phyloP scores from a whole-genome alignment of 2,797 vertebrate species.

The Furcifer pardalis region DNA sequence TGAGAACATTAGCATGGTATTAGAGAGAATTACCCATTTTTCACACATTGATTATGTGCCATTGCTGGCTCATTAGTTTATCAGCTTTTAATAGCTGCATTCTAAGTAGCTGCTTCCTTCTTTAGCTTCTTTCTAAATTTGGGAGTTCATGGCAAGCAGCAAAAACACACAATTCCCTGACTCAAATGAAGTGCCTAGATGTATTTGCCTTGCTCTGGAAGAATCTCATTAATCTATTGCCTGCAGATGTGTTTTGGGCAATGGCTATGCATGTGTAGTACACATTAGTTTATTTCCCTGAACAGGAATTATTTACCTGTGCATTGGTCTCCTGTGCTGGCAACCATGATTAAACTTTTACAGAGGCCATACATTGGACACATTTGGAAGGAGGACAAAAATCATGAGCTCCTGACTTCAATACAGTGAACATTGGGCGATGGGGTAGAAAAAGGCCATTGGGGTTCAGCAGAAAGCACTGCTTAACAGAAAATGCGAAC shows the following conservation, averaged over 20 bases:
- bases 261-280: conserved; percentile 7
- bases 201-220: conserved; percentile 41
- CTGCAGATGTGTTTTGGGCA: conserved; percentile 20
- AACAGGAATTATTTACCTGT: conserved; percentile 35
- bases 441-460: neutral
- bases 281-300: conserved; percentile 22
- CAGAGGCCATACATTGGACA: neutral
- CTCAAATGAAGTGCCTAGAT: conserved; percentile 32
- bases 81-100: conserved; percentile 70
- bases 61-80: conserved; percentile 75
- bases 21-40: conserved; percentile 80
- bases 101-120: conserved; percentile 54
- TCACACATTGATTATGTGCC: conserved; percentile 81
- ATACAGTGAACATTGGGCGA: neutral
- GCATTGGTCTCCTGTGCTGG: conserved; percentile 1
- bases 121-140: conserved; percentile 52
- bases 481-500: neutral
- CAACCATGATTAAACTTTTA: conserved; percentile 16
- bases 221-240: conserved; percentile 59
- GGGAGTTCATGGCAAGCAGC: conserved; percentile 40
- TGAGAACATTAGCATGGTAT: conserved; percentile 79
- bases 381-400: neutral
- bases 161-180: conserved; percentile 19
- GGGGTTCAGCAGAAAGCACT: neutral
- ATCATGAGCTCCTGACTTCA: neutral